These are phyloP conservation scores for Python bivittatus DNA, from an alignment of 2,113 vertebrate genomes.

Conservation along the genomic window DNA sequence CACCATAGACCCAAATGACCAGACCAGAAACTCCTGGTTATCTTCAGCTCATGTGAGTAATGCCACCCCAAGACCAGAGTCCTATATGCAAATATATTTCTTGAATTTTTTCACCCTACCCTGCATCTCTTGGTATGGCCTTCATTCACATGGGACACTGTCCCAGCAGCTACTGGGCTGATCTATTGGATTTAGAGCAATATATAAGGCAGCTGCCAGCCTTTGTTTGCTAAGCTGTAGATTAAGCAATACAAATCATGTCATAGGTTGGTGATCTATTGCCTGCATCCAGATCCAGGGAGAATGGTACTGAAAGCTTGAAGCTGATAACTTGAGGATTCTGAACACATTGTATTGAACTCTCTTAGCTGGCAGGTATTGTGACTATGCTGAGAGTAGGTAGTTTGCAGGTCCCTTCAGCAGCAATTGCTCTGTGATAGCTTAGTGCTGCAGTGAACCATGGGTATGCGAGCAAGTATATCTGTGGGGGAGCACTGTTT, in stretches of 20 bases:
- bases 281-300: slow-evolving; percentile 44
- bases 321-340: slow-evolving; percentile 37
- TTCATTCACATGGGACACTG: background rate
- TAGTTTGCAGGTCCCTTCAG: background rate
- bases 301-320: slow-evolving; percentile 51
- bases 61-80: background rate
- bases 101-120: background rate
- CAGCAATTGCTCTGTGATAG: background rate
- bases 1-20: accelerated
- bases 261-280: slow-evolving; percentile 45
- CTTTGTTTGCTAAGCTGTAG: background rate
- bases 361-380: background rate
- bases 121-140: background rate
- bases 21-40: background rate
- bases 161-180: background rate
- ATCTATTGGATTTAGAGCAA: accelerated
- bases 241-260: background rate
- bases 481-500: background rate
- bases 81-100: background rate
- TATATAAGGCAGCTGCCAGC: accelerated
- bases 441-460: background rate
- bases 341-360: background rate
- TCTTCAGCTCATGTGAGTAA: background rate
- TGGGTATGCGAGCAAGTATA: background rate
- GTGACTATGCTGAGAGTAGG: background rate